Evolutionary conservation across 2,113 vertebrate species (phyloP).

Genomic region (Microcebus ravelobensis): DNA sequence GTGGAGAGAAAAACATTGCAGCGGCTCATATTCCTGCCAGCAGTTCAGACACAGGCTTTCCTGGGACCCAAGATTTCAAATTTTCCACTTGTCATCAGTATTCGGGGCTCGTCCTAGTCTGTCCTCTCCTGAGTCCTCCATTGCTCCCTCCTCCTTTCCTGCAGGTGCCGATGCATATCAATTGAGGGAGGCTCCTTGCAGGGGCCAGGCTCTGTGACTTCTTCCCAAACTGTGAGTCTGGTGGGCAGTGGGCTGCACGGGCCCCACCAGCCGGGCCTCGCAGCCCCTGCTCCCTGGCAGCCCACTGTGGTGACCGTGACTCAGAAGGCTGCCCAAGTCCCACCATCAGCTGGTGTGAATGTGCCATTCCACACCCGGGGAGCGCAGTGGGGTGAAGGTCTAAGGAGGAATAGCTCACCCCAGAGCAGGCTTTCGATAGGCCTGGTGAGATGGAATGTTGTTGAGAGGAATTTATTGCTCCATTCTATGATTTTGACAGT

Average conservation of each 20-base stretch:
- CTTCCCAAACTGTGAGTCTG: neutral
- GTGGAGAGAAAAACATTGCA: neutral
- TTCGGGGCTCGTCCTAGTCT: neutral
- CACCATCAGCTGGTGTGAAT: neutral
- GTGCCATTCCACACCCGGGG: neutral
- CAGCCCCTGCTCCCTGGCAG: fast-evolving
- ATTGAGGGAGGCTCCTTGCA: neutral
- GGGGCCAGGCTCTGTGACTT: neutral
- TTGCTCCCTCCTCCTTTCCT: neutral
- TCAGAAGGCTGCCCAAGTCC: neutral
- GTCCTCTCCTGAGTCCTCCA: conserved; percentile 39
- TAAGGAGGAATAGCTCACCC: neutral
- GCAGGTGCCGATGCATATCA: neutral
- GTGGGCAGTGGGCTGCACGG: neutral
- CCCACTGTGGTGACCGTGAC: too few relatives aligned
- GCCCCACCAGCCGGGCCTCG: fast-evolving
- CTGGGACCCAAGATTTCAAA: neutral
- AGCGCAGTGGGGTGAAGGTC: neutral
- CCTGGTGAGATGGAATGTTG: neutral
- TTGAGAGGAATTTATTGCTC: neutral
- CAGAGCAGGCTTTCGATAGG: neutral
- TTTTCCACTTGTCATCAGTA: conserved; percentile 68
- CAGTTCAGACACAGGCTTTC: neutral
- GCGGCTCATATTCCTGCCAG: neutral
- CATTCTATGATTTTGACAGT: neutral